These are phyloP conservation scores for Drosophila sordidapex DNA, from an alignment of 2,888 invertebrate species.

Conservation along the genomic window DNA sequence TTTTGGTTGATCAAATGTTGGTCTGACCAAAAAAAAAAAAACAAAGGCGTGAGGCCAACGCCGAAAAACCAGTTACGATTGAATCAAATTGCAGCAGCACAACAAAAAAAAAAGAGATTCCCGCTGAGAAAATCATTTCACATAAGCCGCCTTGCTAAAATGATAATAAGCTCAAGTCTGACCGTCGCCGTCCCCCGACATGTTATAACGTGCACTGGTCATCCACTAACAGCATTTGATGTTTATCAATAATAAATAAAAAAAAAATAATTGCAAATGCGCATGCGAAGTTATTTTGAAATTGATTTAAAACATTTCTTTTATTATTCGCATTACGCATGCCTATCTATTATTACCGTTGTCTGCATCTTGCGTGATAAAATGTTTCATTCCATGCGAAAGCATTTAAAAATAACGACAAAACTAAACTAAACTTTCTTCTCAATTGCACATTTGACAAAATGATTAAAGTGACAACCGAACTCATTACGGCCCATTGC, in stretches of 20 bases:
- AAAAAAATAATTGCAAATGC: slow-evolving; percentile 40
- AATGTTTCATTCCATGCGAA: slow-evolving; percentile 23
- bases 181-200: slow-evolving; percentile 25
- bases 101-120: slow-evolving; percentile 28
- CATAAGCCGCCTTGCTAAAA: slow-evolving; percentile 43
- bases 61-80: slow-evolving; percentile 72
- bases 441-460: slow-evolving; percentile 65
- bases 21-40: slow-evolving; percentile 55
- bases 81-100: slow-evolving; percentile 67
- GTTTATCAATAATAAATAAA: slow-evolving; percentile 27
- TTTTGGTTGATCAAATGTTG: slow-evolving; percentile 74
- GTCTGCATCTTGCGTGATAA: slow-evolving; percentile 22
- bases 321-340: slow-evolving; percentile 34
- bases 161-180: slow-evolving; percentile 51
- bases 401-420: slow-evolving; percentile 5
- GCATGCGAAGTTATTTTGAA: slow-evolving; percentile 42
- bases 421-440: slow-evolving; percentile 65
- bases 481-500: slow-evolving; percentile 65
- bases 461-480: slow-evolving; percentile 50
- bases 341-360: slow-evolving; percentile 18
- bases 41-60: slow-evolving; percentile 46
- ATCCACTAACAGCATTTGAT: slow-evolving; percentile 9
- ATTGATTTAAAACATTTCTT: slow-evolving; percentile 46
- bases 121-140: slow-evolving; percentile 59
- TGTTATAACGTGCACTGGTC: slow-evolving; percentile 18